Evolutionary conservation across 2,888 invertebrate genomes (phyloP), one percentile per base, ranked within the genome.

Genomic region (Lasioglossum oenotherae): DNA sequence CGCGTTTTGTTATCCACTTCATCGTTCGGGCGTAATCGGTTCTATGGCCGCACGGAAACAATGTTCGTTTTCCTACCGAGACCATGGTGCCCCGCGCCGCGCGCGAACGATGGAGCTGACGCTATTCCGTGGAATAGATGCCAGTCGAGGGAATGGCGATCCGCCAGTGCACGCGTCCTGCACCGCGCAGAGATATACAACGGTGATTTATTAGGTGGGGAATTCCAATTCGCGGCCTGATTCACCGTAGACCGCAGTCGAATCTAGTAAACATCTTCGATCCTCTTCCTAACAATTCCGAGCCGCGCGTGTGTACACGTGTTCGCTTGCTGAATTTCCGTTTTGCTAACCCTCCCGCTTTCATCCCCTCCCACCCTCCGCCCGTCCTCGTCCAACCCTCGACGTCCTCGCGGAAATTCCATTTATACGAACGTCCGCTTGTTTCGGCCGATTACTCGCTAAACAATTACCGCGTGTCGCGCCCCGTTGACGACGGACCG

Each of bases 181-280:
- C 64, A n/a, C 79, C 75, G 16, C 80, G 64, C 74, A 78, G 73
- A 82, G 74, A 90, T 87, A 92, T 87, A 89, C 83, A 91, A 88
- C 88, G 83, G 87, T 92, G 92, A 93, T 93, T 92, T 93, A 93
- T 92, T 91, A 90, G 90, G 87, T 90, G 86, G 88, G 84, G 89
- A 92, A 92, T 92, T 92, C 89, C 89, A 92, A 92, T 93, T 92
- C 92, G 88, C 88, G 84, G 79, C 80, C 85, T 89, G 91, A 90
- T 91, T 91, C 92, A 89, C 83, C 78, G 77, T 76, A 82, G 53
- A 74, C 78, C 86, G 60, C 81, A 71, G 49, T 80, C 82, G 84
- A 85, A 81, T 80, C 86, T 82, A 81, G 91, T 90, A 92, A 92
- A 92, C 92, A 92, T 93, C 91, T 91, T 91, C 90, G 90, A 90